Percentiles rank a stretch among this genome's conserved stretches.
These are phyloP conservation scores for Gallinago solitaria DNA, from an alignment of 2,797 vertebrate genomes.

Conservation along the genomic window DNA sequence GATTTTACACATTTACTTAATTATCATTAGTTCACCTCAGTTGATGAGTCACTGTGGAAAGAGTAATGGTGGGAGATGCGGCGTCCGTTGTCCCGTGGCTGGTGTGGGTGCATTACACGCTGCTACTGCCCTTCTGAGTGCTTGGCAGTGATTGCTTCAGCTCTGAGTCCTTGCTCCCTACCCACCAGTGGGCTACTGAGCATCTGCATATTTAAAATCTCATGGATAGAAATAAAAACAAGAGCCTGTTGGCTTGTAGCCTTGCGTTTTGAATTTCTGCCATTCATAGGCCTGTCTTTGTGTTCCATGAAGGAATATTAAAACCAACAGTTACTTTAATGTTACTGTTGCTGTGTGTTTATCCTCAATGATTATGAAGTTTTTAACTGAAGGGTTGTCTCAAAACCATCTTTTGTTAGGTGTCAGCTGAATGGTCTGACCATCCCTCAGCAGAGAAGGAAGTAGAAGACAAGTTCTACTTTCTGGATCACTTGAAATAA, in stretches of 20 bases:
- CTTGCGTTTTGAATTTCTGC: background rate
- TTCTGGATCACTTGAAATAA: background rate
- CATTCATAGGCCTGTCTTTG: background rate
- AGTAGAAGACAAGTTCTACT: background rate
- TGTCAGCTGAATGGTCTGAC: background rate
- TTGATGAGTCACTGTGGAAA: background rate
- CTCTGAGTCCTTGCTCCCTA: background rate
- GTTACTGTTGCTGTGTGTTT: background rate
- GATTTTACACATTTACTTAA: background rate
- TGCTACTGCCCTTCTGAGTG: background rate
- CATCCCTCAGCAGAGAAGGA: background rate
- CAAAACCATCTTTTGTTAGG: background rate
- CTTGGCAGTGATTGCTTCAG: background rate
- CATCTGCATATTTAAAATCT: background rate
- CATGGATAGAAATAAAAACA: background rate
- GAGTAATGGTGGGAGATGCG: background rate
- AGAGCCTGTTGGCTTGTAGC: background rate
- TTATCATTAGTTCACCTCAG: background rate
- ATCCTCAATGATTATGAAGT: background rate
- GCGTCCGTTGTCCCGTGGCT: background rate
- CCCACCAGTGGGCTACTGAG: background rate
- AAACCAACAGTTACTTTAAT: background rate
- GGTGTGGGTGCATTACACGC: background rate
- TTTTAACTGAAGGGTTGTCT: background rate
- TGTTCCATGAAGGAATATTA: background rate